These are phyloP conservation scores for Paelopatides confundens DNA, from an alignment of 53 echinoderm and acorn worm species.

Conservation along the genomic window DNA sequence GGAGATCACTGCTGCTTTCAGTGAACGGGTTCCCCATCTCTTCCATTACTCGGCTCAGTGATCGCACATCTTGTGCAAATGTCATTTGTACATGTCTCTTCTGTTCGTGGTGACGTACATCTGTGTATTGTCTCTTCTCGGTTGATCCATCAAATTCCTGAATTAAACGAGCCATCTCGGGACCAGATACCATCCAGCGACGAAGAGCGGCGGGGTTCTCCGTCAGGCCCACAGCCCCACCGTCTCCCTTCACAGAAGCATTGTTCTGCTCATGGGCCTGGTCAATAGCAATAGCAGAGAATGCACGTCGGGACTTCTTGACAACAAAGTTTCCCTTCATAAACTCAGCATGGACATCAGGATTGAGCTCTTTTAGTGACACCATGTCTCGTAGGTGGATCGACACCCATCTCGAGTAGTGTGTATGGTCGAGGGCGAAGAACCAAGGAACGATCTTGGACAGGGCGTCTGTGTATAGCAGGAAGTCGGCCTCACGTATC, in stretches of 20 bases:
- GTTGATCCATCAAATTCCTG: constrained; percentile 30
- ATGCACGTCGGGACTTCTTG: neutral
- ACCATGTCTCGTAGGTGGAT: constrained; percentile 38
- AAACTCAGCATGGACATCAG: constrained; percentile 43
- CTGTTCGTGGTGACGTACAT: constrained; percentile 61
- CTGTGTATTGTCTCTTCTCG: neutral
- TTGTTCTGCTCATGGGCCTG: constrained; percentile 58
- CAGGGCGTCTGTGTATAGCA: constrained; percentile 3
- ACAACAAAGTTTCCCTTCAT: neutral
- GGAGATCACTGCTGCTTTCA: constrained; percentile 11
- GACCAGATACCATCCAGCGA: constrained; percentile 56
- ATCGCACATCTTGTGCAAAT: constrained; percentile 24
- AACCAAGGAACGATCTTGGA: constrained; percentile 48
- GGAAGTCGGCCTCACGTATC: constrained; percentile 36
- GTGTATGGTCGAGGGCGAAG: constrained; percentile 34
- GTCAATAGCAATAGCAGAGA: constrained; percentile 57
- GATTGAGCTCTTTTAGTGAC: neutral
- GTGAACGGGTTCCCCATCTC: constrained; percentile 25
- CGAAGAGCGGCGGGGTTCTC: constrained; percentile 21
- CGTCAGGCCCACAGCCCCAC: constrained; percentile 51
- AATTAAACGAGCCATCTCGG: constrained; percentile 42
- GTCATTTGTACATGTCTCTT: constrained; percentile 15
- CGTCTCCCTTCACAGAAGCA: constrained; percentile 50
- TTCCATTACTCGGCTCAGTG: constrained; percentile 6
- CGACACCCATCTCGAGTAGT: constrained; percentile 46